A percentile compares a stretch with the other conserved stretches of the same genome.
Evolutionary conservation across 2,888 invertebrate genomes (phyloP).

Genomic region (Chymomyza amoena): DNA sequence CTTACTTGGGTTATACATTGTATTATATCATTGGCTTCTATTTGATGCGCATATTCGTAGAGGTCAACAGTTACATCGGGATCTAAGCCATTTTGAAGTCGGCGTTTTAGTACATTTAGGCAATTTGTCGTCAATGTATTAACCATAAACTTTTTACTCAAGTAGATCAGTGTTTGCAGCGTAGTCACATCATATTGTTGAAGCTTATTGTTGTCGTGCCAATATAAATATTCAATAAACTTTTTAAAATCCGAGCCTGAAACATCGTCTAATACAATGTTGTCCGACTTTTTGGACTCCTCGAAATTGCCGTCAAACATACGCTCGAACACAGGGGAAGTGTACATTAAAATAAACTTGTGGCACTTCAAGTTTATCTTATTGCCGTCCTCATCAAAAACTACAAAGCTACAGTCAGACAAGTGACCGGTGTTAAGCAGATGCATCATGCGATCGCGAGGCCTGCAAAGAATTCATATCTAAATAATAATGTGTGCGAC

Average conservation of each 20-base stretch:
- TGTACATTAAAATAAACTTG: slow-evolving; percentile 47
- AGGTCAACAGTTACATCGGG: slow-evolving; percentile 36
- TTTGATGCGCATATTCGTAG: slow-evolving; percentile 38
- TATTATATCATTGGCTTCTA: slow-evolving; percentile 35
- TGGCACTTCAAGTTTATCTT: slow-evolving; percentile 42
- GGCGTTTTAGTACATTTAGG: slow-evolving; percentile 19
- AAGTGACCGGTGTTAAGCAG: slow-evolving; percentile 41
- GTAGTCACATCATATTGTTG: slow-evolving; percentile 29
- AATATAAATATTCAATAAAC: slow-evolving; percentile 44
- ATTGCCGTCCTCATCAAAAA: slow-evolving; percentile 30
- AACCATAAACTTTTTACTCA: slow-evolving; percentile 50
- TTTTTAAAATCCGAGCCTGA: slow-evolving; percentile 37
- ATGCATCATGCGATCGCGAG: slow-evolving; percentile 43
- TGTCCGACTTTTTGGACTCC: slow-evolving; percentile 34
- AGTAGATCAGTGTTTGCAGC: slow-evolving; percentile 41
- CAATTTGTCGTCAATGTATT: slow-evolving; percentile 33
- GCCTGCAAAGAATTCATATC: slow-evolving; percentile 4
- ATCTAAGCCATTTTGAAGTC: slow-evolving; percentile 15
- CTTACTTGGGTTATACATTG: slow-evolving; percentile 20
- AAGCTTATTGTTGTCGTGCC: slow-evolving; percentile 34
- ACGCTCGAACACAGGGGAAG: slow-evolving; percentile 49
- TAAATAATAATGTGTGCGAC: neutral
- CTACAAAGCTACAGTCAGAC: slow-evolving; percentile 47
- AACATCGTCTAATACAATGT: slow-evolving; percentile 49
- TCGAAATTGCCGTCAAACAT: slow-evolving; percentile 52